These are phyloP conservation scores for Oryzaephilus surinamensis DNA, from an alignment of 1,140 invertebrate species.

Conservation along the genomic window DNA sequence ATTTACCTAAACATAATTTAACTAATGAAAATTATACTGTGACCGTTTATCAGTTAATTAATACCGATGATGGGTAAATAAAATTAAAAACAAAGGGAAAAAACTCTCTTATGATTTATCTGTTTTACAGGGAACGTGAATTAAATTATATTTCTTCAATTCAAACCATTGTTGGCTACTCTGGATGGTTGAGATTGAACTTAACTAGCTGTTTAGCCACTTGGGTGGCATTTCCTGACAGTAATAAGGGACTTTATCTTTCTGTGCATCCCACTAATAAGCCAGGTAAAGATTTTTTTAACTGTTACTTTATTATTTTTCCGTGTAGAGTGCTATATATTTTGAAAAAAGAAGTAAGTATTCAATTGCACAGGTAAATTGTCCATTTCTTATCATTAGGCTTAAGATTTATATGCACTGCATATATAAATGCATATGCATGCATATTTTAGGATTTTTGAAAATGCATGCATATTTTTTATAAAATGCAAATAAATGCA, in stretches of 20 bases:
- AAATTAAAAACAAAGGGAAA: conserved; percentile 4
- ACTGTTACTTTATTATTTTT: background rate
- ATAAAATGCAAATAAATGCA: too few species aligned
- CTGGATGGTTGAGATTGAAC: conserved; percentile 73
- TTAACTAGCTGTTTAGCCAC: conserved; percentile 59
- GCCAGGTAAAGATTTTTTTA: conserved; percentile 41
- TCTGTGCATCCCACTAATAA: conserved; percentile 60
- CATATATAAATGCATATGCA: too few species aligned
- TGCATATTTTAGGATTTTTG: too few species aligned
- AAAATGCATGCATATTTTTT: too few species aligned
- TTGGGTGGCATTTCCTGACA: conserved; percentile 65
- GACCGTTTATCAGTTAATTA: conserved; percentile 46
- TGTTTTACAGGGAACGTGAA: conserved; percentile 45
- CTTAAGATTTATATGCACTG: too few species aligned
- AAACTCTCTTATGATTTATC: conserved; percentile 12
- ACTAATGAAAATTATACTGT: conserved; percentile 40
- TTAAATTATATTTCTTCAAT: conserved; percentile 54
- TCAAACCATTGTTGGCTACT: conserved; percentile 48
- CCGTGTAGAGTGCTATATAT: background rate
- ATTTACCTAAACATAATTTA: conserved; percentile 25
- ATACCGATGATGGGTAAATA: conserved; percentile 44
- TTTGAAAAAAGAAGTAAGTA: too few species aligned
- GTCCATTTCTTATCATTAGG: too few species aligned
- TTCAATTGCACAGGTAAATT: too few species aligned
- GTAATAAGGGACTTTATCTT: conserved; percentile 86